These are phyloP conservation scores for Rhabdophis nuchalis DNA, from an alignment of 2,797 vertebrate genomes.

Conservation along the genomic window DNA sequence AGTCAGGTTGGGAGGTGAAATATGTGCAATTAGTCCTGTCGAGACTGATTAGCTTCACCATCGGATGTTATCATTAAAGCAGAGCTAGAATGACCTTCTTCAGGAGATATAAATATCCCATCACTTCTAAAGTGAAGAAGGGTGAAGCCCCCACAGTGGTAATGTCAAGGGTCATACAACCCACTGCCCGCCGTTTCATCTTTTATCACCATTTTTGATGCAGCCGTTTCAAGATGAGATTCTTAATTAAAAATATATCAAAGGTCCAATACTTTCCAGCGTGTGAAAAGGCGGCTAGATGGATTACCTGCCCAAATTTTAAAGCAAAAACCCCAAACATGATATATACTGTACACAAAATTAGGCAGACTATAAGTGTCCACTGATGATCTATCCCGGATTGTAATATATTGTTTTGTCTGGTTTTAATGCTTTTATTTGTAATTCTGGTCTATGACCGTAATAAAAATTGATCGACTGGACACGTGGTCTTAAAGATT, in stretches of 20 bases:
- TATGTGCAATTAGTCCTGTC: conserved; percentile 22
- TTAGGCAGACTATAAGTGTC: not conserved
- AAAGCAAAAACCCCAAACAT: conserved; percentile 87
- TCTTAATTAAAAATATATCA: conserved; percentile 90
- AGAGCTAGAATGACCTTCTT: not conserved
- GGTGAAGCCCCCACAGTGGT: too few species aligned
- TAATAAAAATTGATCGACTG: conserved; percentile 32
- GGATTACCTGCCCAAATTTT: conserved; percentile 89
- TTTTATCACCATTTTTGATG: conserved; percentile 45
- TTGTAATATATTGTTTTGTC: not conserved
- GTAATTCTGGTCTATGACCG: not conserved
- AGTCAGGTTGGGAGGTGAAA: not conserved
- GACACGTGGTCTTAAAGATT: conserved; percentile 98
- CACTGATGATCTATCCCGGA: not conserved
- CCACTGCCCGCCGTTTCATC: too few species aligned
- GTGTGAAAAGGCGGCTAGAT: conserved; percentile 93
- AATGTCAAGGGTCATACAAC: not conserved
- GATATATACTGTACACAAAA: not conserved
- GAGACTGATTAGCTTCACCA: conserved; percentile 20
- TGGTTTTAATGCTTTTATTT: not conserved
- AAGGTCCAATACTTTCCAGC: conserved; percentile 93
- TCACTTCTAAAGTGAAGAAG: not conserved
- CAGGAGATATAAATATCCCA: not conserved
- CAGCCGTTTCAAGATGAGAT: conserved; percentile 83
- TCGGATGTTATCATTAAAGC: not conserved